These are phyloP conservation scores for Brachyalestes nurse DNA, from an alignment of 2,797 vertebrate genomes.

Conservation along the genomic window DNA sequence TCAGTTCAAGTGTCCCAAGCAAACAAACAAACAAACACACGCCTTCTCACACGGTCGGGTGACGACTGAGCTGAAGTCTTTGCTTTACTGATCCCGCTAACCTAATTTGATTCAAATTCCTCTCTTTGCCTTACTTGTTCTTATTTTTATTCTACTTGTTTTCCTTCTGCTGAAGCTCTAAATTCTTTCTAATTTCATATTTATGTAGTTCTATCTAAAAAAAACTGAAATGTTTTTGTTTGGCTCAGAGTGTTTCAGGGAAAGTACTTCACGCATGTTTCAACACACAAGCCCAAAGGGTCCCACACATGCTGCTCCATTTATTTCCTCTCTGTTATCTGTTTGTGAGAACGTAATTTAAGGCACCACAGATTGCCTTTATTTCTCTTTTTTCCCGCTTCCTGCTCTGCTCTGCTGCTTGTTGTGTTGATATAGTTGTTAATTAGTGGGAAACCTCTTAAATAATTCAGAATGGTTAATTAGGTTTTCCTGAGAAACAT, in stretches of 20 bases:
- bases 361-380: neutral
- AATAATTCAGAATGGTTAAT: slow-evolving; percentile 41
- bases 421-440: slow-evolving; percentile 37
- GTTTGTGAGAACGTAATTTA: neutral
- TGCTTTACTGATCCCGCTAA: neutral
- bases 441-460: slow-evolving; percentile 33
- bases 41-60: no score
- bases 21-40: neutral
- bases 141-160: neutral
- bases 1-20: neutral
- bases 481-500: slow-evolving; percentile 15
- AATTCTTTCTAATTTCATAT: neutral
- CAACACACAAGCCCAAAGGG: slow-evolving; percentile 11
- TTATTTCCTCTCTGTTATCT: slow-evolving; percentile 15
- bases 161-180: neutral
- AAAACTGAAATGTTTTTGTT: neutral
- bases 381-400: neutral
- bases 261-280: neutral
- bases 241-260: neutral
- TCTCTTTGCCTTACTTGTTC: neutral
- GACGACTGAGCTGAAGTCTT: neutral
- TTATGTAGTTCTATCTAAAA: neutral
- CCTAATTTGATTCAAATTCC: no score
- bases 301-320: neutral
- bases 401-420: neutral